Conservation (phyloP, 2,797 vertebrate species). For the Ibycter americanus region DNA sequence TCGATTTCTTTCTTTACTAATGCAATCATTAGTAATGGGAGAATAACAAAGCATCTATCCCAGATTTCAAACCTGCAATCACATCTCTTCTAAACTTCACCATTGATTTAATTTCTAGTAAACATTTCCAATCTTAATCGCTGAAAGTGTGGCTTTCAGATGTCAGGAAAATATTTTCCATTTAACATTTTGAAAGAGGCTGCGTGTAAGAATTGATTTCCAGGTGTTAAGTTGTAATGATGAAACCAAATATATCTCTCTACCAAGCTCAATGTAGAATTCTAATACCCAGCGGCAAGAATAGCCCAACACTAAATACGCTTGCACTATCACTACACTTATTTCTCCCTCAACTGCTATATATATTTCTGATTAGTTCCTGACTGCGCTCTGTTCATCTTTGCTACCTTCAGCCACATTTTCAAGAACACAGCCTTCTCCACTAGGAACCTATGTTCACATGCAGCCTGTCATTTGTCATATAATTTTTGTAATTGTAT, state of each 20-base stretch:
- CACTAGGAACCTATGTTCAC: neutral
- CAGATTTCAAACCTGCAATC: slow-evolving; percentile 53
- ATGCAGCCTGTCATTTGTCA: neutral
- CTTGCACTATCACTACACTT: neutral
- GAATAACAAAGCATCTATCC: slow-evolving; percentile 36
- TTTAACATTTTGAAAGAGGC: neutral
- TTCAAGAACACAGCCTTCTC: neutral
- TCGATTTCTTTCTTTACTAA: slow-evolving; percentile 39
- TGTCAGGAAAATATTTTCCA: neutral
- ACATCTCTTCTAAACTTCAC: slow-evolving; percentile 21
- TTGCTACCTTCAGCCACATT: neutral
- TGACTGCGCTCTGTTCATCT: neutral
- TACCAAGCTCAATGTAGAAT: neutral
- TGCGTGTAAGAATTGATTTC: slow-evolving; percentile 5
- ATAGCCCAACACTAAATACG: neutral
- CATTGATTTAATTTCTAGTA: slow-evolving; percentile 51
- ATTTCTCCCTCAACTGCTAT: neutral
- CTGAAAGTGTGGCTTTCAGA: neutral
- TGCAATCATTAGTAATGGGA: slow-evolving; percentile 38
- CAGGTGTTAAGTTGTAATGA: neutral
- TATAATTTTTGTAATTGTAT: neutral
- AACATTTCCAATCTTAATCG: slow-evolving; percentile 51
- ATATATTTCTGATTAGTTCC: neutral
- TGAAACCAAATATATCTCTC: neutral
- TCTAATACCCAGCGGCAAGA: neutral